Conservation (phyloP, 2,888 invertebrate genomes). For the Aphidius colemani region DNA sequence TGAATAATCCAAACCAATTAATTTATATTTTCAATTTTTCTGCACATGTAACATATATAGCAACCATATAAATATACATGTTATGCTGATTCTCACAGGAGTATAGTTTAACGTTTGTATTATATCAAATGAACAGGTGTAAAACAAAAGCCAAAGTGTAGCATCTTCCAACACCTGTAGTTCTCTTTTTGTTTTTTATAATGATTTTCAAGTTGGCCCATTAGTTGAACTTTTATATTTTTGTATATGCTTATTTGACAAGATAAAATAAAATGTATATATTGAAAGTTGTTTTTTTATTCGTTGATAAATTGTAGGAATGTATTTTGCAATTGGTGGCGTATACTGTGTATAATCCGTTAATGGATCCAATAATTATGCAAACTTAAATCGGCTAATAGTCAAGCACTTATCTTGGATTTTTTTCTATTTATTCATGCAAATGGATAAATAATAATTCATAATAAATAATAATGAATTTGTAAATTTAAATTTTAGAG, state of each 20-base stretch:
- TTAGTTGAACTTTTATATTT: too few relatives aligned
- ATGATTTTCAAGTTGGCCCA: slow-evolving; percentile 37
- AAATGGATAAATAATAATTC: too few relatives aligned
- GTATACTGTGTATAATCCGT: neutral
- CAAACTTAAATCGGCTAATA: neutral
- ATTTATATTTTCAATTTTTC: too few relatives aligned
- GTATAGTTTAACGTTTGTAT: neutral
- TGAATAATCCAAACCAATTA: too few relatives aligned
- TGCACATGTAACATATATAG: too few relatives aligned
- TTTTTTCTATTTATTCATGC: neutral
- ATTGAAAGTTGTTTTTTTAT: neutral
- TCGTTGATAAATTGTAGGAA: neutral
- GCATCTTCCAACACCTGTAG: slow-evolving; percentile 44
- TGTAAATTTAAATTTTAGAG: too few relatives aligned
- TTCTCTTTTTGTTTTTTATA: slow-evolving; percentile 39
- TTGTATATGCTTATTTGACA: neutral
- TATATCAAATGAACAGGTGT: slow-evolving; percentile 26
- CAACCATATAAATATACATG: too few relatives aligned
- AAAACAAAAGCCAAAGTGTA: slow-evolving; percentile 38
- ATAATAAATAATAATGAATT: too few relatives aligned
- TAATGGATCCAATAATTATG: neutral
- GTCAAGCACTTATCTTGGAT: slow-evolving; percentile 21
- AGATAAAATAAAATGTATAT: too few relatives aligned
- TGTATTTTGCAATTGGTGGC: slow-evolving; percentile 5
- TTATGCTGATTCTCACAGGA: too few relatives aligned